Percentiles rank a stretch among this genome's conserved stretches.
Evolutionary conservation across 2,888 invertebrate genomes (phyloP).

Genomic region (Melitaea athalia): DNA sequence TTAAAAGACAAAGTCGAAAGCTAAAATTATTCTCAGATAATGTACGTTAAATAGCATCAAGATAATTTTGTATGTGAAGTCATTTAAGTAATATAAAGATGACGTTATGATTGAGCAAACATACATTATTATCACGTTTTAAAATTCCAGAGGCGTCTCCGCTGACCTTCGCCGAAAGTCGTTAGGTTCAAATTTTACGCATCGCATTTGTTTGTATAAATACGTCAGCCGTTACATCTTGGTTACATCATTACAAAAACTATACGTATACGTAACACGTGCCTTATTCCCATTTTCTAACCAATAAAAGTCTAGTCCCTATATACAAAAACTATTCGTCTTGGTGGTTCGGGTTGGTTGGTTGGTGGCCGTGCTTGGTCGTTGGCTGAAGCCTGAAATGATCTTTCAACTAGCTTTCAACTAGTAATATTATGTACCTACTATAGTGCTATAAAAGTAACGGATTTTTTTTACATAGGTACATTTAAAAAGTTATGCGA

Average conservation of each 20-base stretch:
- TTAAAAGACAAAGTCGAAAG: no score
- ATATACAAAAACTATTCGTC: no score
- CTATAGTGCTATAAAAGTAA: no score
- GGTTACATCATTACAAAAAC: constrained; percentile 42
- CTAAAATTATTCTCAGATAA: neutral
- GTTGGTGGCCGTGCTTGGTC: no score
- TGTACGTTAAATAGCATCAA: neutral
- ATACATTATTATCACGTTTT: constrained; percentile 39
- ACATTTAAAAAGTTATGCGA: no score
- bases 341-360: no score
- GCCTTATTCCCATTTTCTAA: neutral
- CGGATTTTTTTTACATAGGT: no score
- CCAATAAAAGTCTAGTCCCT: no score
- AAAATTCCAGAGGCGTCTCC: constrained; percentile 48
- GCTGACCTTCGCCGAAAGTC: constrained; percentile 52
- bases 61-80: constrained; percentile 12
- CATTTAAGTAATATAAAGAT: constrained; percentile 34
- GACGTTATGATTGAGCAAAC: constrained; percentile 40
- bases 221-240: constrained; percentile 46
- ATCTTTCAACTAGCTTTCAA: no score
- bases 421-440: no score
- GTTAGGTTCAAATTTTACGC: constrained; percentile 51
- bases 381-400: no score
- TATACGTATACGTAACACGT: constrained; percentile 86
- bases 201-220: constrained; percentile 43